Conservation (phyloP, 2,888 invertebrate species). For the Chrysomela aeneicollis region DNA sequence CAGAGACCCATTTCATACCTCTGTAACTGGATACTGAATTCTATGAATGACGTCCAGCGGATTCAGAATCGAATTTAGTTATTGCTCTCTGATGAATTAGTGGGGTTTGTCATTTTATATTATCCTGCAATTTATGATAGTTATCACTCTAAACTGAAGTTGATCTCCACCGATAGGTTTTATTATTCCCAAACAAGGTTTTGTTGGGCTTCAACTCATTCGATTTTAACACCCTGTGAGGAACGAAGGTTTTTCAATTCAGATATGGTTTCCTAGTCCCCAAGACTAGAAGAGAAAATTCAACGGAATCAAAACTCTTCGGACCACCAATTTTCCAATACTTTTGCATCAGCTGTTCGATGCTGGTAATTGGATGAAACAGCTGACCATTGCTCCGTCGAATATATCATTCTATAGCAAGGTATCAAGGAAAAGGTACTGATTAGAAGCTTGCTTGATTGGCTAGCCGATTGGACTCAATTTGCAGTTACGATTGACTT, state of each 20-base stretch:
- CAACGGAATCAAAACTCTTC: too few relatives aligned
- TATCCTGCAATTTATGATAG: background rate
- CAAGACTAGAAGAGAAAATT: too few relatives aligned
- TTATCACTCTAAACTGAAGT: background rate
- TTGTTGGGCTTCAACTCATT: too few relatives aligned
- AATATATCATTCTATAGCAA: background rate
- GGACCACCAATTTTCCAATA: background rate
- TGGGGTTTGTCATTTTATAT: background rate
- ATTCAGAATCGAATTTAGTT: background rate
- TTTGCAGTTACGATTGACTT: background rate
- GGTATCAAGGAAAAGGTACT: background rate
- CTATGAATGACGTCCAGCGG: background rate
- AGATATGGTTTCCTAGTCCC: too few relatives aligned
- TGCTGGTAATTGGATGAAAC: background rate
- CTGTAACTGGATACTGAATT: conserved; percentile 8
- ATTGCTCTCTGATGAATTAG: background rate
- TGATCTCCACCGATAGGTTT: background rate
- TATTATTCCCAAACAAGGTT: too few relatives aligned
- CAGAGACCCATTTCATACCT: conserved; percentile 15
- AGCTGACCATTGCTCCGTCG: background rate
- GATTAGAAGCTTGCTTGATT: background rate
- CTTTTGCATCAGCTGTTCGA: background rate
- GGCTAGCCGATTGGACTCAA: background rate
- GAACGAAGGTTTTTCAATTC: too few relatives aligned
- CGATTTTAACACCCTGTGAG: too few relatives aligned